Evolutionary conservation across 2,888 invertebrate species (phyloP).

Genomic region (Syritta pipiens): DNA sequence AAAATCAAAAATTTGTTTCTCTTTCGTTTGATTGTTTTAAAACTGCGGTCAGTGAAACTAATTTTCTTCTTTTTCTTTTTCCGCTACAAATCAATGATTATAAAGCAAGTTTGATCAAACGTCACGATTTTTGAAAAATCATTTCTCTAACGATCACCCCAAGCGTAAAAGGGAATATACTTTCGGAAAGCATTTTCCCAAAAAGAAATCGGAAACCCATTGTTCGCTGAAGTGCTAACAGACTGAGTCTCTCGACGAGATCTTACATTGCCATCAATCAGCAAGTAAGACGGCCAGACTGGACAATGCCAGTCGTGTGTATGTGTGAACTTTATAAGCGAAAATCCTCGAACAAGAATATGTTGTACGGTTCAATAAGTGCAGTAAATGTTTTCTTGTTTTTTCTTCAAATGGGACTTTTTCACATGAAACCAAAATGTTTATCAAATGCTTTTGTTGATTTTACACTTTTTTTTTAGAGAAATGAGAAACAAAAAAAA

Average conservation of each 20-base stretch:
- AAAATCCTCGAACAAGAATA: background rate
- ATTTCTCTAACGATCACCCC: background rate
- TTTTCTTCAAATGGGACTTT: conserved; percentile 1
- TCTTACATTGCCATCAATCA: conserved; percentile 20
- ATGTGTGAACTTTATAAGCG: too few species aligned
- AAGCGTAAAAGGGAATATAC: background rate
- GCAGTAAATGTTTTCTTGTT: background rate
- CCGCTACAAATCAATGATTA: background rate
- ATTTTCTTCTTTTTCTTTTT: background rate
- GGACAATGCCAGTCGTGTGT: background rate
- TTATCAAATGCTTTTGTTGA: background rate
- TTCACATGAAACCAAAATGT: background rate
- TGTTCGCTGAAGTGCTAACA: conserved; percentile 21
- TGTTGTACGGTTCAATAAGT: background rate
- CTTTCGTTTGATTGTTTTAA: background rate
- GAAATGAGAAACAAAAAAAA: too few species aligned
- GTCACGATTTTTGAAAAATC: background rate
- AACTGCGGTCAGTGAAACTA: background rate
- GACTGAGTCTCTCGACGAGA: conserved; percentile 14
- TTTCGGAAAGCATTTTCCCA: background rate
- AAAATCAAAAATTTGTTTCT: too few species aligned
- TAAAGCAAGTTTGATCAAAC: background rate
- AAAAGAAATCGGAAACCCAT: conserved; percentile 10
- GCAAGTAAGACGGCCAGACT: conserved; percentile 3
- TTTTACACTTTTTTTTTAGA: too few species aligned